phyloP scores from a whole-genome alignment of 2,797 vertebrate species.

The Lutjanus campechanus region DNA sequence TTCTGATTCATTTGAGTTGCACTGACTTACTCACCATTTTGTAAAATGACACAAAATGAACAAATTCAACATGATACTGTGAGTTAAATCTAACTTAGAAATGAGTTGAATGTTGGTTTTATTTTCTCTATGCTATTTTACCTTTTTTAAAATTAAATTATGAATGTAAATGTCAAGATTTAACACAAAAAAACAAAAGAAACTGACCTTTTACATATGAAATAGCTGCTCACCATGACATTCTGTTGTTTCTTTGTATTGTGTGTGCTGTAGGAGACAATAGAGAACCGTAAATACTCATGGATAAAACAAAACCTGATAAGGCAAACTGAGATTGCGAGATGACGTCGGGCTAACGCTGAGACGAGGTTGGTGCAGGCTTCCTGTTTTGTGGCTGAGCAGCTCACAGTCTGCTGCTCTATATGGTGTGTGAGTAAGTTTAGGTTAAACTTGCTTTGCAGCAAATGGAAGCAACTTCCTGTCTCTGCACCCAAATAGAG shows the following conservation, averaged over 20 bases:
- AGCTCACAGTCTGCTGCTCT: constrained; percentile 46
- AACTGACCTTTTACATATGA: not conserved
- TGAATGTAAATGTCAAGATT: not conserved
- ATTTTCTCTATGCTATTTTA: not conserved
- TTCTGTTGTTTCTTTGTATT: not conserved
- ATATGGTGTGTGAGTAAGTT: constrained; percentile 13
- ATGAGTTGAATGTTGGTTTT: fast-evolving
- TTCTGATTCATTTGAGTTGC: not conserved
- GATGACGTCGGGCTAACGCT: constrained; percentile 37
- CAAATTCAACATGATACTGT: not conserved
- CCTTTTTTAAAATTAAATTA: not conserved
- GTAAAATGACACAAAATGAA: not conserved
- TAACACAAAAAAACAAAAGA: not conserved
- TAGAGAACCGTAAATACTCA: not conserved
- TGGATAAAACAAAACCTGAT: constrained; percentile 20
- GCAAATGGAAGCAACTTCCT: constrained; percentile 70
- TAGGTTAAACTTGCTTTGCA: constrained; percentile 41
- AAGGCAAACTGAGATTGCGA: constrained; percentile 69
- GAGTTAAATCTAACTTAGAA: not conserved
- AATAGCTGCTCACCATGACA: not conserved
- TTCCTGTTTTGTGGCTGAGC: constrained; percentile 81
- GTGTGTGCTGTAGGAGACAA: not conserved
- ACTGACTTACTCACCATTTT: not conserved
- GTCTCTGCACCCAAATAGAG: constrained; percentile 30
- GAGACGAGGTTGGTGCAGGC: constrained; percentile 50